These are phyloP conservation scores for Ooceraea biroi DNA, from an alignment of 1,140 invertebrate species.

Conservation along the genomic window DNA sequence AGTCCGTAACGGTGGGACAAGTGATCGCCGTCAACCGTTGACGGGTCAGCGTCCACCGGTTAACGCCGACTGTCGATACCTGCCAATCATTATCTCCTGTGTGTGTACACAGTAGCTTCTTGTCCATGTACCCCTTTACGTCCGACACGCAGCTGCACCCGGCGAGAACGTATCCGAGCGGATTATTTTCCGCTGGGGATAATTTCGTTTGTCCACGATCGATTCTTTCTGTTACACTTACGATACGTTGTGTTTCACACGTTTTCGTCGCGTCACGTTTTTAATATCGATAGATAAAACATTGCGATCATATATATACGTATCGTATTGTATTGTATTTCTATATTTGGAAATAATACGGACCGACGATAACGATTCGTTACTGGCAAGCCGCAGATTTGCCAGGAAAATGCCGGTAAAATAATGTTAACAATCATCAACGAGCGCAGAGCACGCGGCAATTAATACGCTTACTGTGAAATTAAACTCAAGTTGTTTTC, in stretches of 20 bases:
- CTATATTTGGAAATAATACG: not conserved
- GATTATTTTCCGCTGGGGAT: not conserved
- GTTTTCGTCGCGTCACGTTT: too few relatives aligned
- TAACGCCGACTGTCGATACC: constrained; percentile 73
- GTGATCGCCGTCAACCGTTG: constrained; percentile 67
- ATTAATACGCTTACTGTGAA: constrained; percentile 4
- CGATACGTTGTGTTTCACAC: not conserved
- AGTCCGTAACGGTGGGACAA: constrained; percentile 62
- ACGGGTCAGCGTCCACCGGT: constrained; percentile 63
- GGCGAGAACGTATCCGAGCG: not conserved
- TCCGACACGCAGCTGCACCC: not conserved
- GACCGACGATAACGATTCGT: not conserved
- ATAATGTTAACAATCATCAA: not conserved
- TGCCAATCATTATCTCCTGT: constrained; percentile 67
- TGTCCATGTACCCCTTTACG: constrained; percentile 7
- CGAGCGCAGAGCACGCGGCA: too few relatives aligned
- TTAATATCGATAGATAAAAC: not conserved
- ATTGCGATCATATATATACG: not conserved
- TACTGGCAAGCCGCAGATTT: not conserved
- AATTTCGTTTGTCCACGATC: not conserved
- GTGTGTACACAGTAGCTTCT: constrained; percentile 54
- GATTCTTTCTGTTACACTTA: not conserved
- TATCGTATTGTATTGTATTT: too few relatives aligned
- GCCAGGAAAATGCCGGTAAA: not conserved
- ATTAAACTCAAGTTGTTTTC: constrained; percentile 9